A percentile compares a stretch with the other conserved stretches of the same genome.
Conservation (phyloP, 2,888 invertebrate genomes). For the Microplitis manilae region DNA sequence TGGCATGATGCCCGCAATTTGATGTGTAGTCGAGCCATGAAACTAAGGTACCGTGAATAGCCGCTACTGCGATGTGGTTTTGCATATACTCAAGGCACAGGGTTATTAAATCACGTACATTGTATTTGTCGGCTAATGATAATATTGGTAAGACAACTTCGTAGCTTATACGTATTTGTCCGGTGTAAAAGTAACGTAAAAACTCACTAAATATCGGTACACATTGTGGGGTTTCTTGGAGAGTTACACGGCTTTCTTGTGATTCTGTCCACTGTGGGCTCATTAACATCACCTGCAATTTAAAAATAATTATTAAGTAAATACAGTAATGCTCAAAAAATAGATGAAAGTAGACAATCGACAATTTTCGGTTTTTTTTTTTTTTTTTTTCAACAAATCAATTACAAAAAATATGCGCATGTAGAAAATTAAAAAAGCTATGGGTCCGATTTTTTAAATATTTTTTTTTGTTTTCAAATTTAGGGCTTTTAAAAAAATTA, state of each 20-base stretch:
- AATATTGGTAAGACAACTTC: slow-evolving; percentile 89
- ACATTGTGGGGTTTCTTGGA: slow-evolving; percentile 90
- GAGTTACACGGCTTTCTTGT: slow-evolving; percentile 84
- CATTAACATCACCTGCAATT: slow-evolving; percentile 91
- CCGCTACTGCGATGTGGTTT: slow-evolving; percentile 88
- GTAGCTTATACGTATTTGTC: slow-evolving; percentile 88
- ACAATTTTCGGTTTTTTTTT: no score
- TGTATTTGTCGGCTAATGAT: slow-evolving; percentile 94
- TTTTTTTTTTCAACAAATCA: no score
- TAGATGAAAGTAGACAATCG: slow-evolving; percentile 11
- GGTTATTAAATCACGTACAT: slow-evolving; percentile 89
- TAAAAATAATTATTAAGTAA: slow-evolving; percentile 8
- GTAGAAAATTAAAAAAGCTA: no score
- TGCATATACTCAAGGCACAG: slow-evolving; percentile 92
- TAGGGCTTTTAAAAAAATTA: no score
- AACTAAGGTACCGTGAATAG: slow-evolving; percentile 84
- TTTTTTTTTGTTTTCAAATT: no score
- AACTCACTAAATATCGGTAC: slow-evolving; percentile 90
- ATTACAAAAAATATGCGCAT: no score
- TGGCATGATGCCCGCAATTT: slow-evolving; percentile 83
- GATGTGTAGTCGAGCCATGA: slow-evolving; percentile 94
- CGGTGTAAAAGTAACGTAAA: slow-evolving; percentile 92
- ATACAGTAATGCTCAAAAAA: background rate
- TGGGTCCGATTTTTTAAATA: no score
- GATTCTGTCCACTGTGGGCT: slow-evolving; percentile 95